Evolutionary conservation across 2,797 vertebrate species (phyloP), one percentile per base, ranked within the genome.

Genomic region (Pseudochaenichthys georgianus): DNA sequence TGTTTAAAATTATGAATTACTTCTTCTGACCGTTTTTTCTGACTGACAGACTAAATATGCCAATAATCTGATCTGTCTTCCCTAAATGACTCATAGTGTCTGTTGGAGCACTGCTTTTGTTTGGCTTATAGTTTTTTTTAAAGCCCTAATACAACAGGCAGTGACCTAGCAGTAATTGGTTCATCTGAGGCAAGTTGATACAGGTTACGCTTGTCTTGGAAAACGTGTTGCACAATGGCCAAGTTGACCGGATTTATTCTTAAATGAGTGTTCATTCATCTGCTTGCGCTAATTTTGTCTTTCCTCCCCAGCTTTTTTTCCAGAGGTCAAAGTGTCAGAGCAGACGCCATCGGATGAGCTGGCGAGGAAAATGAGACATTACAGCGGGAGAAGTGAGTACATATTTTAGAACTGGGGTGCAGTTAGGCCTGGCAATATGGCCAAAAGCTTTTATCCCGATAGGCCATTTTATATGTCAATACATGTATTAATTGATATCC

Each of bases 271-370:
- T 38, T 4, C 34, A 1, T 52, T 38, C 17, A 46, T 31, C 47
- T 50, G 38, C 55, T 53, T 57, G 19, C 16, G 31, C 50, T 83
- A 38, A 64, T 23, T 55, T 48, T 69, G 45, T 5, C 66, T 46
- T 62, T 34, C 31, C 0, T 77, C 19, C 13, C 34, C 45, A 28
- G 64, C 67, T 42, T 0, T 90, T 96, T 87, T 91, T 94, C 92
- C 97, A 23, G 96, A 97, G 3, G 97, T 99, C 78, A 96, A 98
- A 65, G 97, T 99, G 77, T 99, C 98, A 0, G 96, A 98, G 82
- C 95, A 96, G 92, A 99, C 97, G 0, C 95, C 95, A 0, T 97
- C 96, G 1, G 98, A 99, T 9, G 94, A 96, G 85, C 93, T 97
- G 45, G 98, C 98, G 50, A 92, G 98, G 88, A 97, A 96, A 50